phyloP scores from a whole-genome alignment of 2,797 vertebrate species.

The Toxotes lorentzi region DNA sequence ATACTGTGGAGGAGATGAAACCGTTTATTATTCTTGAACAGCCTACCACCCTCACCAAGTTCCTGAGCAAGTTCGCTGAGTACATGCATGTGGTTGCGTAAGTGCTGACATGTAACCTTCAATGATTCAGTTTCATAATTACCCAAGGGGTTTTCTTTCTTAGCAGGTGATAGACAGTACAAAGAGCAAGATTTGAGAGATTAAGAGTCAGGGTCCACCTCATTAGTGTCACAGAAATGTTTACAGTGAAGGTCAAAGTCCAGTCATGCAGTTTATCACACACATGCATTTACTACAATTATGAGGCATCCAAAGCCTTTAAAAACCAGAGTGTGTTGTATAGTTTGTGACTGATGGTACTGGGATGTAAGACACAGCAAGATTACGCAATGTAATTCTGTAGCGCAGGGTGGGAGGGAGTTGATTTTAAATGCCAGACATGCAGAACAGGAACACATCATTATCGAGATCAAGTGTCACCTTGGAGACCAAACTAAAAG shows the following conservation, averaged over 20 bases:
- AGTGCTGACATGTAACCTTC: slow-evolving; percentile 55
- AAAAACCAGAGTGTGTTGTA: not conserved
- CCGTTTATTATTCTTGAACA: slow-evolving; percentile 74
- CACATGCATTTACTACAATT: slow-evolving; percentile 1
- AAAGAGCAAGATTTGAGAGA: slow-evolving; percentile 3
- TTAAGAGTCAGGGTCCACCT: slow-evolving; percentile 26
- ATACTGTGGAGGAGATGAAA: slow-evolving; percentile 78
- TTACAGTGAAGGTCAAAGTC: slow-evolving; percentile 38
- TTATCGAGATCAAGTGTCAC: slow-evolving; percentile 45
- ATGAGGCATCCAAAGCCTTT: not conserved
- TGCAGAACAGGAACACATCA: slow-evolving; percentile 41
- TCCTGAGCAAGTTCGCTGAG: slow-evolving; percentile 88
- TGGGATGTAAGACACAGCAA: slow-evolving; percentile 1
- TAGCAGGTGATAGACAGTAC: not conserved
- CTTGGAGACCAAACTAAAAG: slow-evolving; percentile 54
- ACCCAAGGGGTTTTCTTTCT: slow-evolving; percentile 10
- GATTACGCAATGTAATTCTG: slow-evolving; percentile 33
- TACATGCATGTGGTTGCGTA: slow-evolving; percentile 96
- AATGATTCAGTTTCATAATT: slow-evolving; percentile 11
- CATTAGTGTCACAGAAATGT: slow-evolving; percentile 6
- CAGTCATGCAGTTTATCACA: slow-evolving; percentile 14
- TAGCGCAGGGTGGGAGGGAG: not conserved
- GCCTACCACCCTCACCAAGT: slow-evolving; percentile 85
- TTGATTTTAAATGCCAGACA: slow-evolving; percentile 63
- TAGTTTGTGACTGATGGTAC: slow-evolving; percentile 5